Conservation (phyloP, 2,888 invertebrate genomes). For the Orchesella flavescens region DNA sequence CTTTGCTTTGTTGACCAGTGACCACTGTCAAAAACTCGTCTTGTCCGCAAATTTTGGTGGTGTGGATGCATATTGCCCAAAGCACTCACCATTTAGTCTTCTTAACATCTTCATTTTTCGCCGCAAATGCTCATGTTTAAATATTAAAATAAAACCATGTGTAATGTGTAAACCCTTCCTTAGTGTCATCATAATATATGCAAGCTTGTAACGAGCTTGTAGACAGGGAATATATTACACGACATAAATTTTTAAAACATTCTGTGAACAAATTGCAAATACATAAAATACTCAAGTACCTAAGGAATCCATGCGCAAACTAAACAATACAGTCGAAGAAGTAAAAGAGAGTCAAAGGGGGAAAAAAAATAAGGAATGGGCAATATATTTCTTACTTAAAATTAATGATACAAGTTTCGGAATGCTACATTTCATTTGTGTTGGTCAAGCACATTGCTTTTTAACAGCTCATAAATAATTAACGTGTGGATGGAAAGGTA, state of each 20-base stretch:
- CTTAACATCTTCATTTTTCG: constrained; percentile 37
- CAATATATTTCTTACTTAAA: constrained; percentile 4
- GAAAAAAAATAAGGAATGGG: constrained; percentile 8
- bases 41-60: too few species aligned
- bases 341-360: background rate
- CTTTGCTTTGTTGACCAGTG: too few species aligned
- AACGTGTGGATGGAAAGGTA: background rate
- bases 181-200: constrained; percentile 5
- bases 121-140: constrained; percentile 14
- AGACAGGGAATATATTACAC: background rate
- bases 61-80: too few species aligned
- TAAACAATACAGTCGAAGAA: too few species aligned
- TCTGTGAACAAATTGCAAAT: constrained; percentile 6
- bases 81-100: too few species aligned
- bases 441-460: background rate
- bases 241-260: too few species aligned
- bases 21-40: too few species aligned
- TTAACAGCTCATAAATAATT: constrained; percentile 29
- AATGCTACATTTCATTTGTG: background rate
- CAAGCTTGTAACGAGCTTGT: background rate
- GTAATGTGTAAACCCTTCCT: background rate
- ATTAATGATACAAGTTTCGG: constrained; percentile 36
- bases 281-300: too few species aligned
- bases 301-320: too few species aligned
- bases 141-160: constrained; percentile 16